Conservation (phyloP, 1,140 invertebrate genomes). For the Pygmarrhopalites habei region DNA sequence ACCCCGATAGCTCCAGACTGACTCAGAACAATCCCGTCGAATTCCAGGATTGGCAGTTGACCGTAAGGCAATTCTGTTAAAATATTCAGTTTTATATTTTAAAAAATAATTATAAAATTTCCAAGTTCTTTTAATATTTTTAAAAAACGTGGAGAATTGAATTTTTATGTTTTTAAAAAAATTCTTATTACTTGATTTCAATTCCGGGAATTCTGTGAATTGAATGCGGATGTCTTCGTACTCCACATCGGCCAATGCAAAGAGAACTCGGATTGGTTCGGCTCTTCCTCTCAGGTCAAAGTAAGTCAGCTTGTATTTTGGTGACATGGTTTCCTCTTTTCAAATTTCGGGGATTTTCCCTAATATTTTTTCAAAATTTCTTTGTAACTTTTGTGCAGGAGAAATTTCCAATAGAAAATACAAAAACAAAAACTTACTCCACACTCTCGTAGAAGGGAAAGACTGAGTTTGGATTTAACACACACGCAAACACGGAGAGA, state of each 20-base stretch:
- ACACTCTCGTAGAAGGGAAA: too few relatives aligned
- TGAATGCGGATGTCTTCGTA: slow-evolving; percentile 48
- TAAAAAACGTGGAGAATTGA: not conserved
- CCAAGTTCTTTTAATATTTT: not conserved
- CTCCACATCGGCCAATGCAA: slow-evolving; percentile 46
- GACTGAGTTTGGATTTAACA: too few relatives aligned
- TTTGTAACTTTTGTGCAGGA: too few relatives aligned
- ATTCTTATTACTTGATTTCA: slow-evolving; percentile 48
- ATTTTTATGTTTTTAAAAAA: too few relatives aligned
- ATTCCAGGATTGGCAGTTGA: slow-evolving; percentile 63
- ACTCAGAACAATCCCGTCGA: slow-evolving; percentile 58
- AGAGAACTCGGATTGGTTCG: slow-evolving; percentile 49
- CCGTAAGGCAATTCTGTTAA: slow-evolving; percentile 54
- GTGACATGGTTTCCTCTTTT: too few relatives aligned
- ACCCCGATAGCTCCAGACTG: slow-evolving; percentile 63
- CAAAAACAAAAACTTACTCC: too few relatives aligned
- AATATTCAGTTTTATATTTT: not conserved
- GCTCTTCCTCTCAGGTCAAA: slow-evolving; percentile 49
- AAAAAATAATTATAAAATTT: not conserved
- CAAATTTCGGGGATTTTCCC: too few relatives aligned
- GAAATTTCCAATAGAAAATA: too few relatives aligned
- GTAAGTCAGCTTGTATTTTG: slow-evolving; percentile 46
- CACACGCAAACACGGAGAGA: too few relatives aligned
- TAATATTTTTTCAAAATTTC: too few relatives aligned
- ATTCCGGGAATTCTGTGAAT: slow-evolving; percentile 43